Evolutionary conservation across 2,888 invertebrate species (phyloP), one percentile per base, ranked within the genome.

Genomic region (Clistopyga incitator): DNA sequence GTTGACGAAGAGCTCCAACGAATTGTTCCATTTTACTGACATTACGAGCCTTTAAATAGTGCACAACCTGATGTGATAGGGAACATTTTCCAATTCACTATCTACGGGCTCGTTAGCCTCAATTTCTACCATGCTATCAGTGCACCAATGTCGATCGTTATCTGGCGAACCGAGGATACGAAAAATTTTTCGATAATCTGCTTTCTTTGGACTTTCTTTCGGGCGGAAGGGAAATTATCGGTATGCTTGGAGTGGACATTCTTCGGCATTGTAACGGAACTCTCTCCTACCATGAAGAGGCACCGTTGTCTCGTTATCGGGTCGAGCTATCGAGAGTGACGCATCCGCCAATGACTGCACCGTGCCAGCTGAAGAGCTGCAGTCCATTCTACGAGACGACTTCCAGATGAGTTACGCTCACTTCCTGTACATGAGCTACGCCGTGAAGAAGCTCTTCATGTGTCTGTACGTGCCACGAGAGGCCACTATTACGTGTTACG

Each of bases 401-500:
- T 71, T 71, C 75, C 75, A 76, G 65, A 71, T 59, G 72, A 79
- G 65, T 83, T 42, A 75, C 74, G 52, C 45, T 15, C 15, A 71
- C 76, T 82, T 82, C 82, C 82, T 79, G 79, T 59, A 56, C 20
- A 34, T 11, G 54, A 29, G 61, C 54, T 29, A 74, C 13, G 45
- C 29, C 70, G 70, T 20, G 78, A 78, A 74, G 78, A 82, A 78
- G 82, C 47, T 11, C 70, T 23, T 25, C 18, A 15, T 59, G 71
- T 56, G 54, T 18, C 42, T 34, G 42, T 52, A 45, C 18, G 20
- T 45, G 20, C 10, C 1, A 20, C 54, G 61, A 54, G 18, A 25
- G 45, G 20, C 10, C 1, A 20, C 54, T 70, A 54, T 83, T 79
- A 79, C 76, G 82, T 79, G 25, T 76, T 79, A 75, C 65, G 74